A percentile compares a stretch with the other conserved stretches of the same genome.
Conservation (phyloP, 2,113 vertebrate genomes). For the Leucosticte australis region DNA sequence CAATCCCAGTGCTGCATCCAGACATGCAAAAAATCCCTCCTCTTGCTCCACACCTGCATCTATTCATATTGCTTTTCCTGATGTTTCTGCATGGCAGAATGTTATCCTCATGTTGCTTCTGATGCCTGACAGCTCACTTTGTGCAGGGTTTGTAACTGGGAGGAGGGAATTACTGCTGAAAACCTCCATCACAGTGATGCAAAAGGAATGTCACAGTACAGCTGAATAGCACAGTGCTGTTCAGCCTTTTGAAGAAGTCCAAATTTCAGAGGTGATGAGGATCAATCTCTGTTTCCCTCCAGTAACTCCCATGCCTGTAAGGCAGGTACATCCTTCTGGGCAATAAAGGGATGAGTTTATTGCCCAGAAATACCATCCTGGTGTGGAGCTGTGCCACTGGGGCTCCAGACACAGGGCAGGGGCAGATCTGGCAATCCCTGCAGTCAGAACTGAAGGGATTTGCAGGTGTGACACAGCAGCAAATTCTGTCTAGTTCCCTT, state of each 20-base stretch:
- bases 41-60: background rate
- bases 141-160: background rate
- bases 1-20: background rate
- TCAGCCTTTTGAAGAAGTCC: background rate
- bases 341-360: background rate
- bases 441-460: background rate
- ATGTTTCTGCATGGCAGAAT: background rate
- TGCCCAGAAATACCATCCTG: background rate
- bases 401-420: background rate
- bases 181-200: background rate
- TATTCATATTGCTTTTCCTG: background rate
- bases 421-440: background rate
- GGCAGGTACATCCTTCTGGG: background rate
- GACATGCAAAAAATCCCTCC: background rate
- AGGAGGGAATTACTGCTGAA: background rate
- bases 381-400: background rate
- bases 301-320: background rate
- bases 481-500: background rate
- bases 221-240: background rate
- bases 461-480: background rate
- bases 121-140: background rate
- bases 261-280: background rate
- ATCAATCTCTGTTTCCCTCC: background rate
- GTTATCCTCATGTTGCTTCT: background rate
- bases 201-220: background rate